phyloP scores from a whole-genome alignment of 2,113 vertebrate genomes.

The Pollimyrus isidori region DNA sequence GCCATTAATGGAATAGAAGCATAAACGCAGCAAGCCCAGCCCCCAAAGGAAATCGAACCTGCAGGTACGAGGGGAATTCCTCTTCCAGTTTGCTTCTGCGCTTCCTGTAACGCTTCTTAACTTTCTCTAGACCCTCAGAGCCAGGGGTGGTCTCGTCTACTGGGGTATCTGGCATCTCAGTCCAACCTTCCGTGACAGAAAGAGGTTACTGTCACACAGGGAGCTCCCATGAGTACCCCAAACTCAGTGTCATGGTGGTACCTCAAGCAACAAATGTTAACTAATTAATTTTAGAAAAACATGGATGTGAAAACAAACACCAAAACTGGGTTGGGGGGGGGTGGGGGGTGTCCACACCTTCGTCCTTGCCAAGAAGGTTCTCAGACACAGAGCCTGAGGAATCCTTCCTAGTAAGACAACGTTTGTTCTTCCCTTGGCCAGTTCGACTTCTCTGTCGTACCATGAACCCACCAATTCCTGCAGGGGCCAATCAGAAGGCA shows the following conservation, averaged over 20 bases:
- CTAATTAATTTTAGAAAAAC: neutral
- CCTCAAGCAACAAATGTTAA: neutral
- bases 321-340: neutral
- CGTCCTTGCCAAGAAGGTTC: constrained; percentile 62
- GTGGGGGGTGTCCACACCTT: constrained; percentile 58
- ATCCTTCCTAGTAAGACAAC: constrained; percentile 71
- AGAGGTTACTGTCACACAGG: neutral
- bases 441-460: constrained; percentile 92
- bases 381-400: constrained; percentile 74
- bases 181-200: constrained; percentile 52
- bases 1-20: neutral
- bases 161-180: constrained; percentile 64
- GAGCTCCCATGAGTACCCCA: neutral
- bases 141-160: constrained; percentile 61
- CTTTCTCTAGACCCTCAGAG: constrained; percentile 75
- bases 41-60: constrained; percentile 57
- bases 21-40: neutral
- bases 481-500: neutral
- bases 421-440: constrained; percentile 75
- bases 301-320: neutral
- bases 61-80: constrained; percentile 86
- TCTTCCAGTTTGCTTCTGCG: constrained; percentile 96
- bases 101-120: constrained; percentile 93
- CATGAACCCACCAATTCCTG: constrained; percentile 97
- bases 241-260: neutral